A percentile compares a stretch with the other conserved stretches of the same genome.
These are phyloP conservation scores for Ifrita kowaldi DNA, from an alignment of 2,113 vertebrate genomes.

Conservation along the genomic window DNA sequence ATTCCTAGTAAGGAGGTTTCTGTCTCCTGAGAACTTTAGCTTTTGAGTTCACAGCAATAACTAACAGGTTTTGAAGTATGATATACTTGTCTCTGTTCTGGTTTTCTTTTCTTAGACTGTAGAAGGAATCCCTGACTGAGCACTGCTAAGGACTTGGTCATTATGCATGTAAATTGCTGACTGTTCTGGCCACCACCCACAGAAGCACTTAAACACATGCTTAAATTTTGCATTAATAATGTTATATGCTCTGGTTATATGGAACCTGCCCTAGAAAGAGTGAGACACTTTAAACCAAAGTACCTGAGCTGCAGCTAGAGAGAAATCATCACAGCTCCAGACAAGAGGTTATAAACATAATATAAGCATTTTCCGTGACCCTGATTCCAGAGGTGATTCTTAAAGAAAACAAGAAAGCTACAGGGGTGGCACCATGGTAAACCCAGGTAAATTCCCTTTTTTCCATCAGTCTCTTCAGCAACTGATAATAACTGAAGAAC, in stretches of 20 bases:
- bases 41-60: background rate
- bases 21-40: background rate
- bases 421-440: background rate
- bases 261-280: background rate
- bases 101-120: background rate
- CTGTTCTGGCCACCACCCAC: background rate
- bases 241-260: background rate
- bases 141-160: background rate
- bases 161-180: background rate
- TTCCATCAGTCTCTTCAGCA: background rate
- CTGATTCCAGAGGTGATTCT: background rate
- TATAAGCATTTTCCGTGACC: background rate
- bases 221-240: background rate
- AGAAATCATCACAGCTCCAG: background rate
- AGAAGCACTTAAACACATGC: background rate
- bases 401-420: background rate
- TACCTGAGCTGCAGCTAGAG: background rate
- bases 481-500: background rate
- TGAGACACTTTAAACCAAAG: background rate
- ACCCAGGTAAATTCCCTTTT: background rate
- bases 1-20: background rate
- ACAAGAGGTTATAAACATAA: background rate
- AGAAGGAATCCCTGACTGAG: background rate
- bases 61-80: background rate
- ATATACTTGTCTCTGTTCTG: background rate